Conservation (phyloP, 2,113 vertebrate species). For the Lepus americanus region DNA sequence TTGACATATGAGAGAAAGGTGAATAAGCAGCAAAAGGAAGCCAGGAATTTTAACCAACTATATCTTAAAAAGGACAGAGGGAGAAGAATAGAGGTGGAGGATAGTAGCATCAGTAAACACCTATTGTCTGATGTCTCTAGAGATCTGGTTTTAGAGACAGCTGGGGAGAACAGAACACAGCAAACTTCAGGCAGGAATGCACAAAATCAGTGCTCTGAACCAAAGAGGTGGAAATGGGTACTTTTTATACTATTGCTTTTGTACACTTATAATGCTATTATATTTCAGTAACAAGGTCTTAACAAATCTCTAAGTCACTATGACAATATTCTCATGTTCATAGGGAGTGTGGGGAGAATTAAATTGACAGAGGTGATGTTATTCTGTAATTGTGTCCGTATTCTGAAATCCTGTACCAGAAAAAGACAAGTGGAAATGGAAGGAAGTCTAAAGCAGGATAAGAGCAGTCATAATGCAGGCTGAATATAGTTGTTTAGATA, state of each 20-base stretch:
- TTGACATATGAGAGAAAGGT: constrained; percentile 20
- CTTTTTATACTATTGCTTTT: background rate
- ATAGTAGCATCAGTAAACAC: background rate
- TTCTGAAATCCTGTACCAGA: background rate
- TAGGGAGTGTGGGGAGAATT: background rate
- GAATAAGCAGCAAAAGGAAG: constrained; percentile 56
- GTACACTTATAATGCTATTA: background rate
- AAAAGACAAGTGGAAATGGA: background rate
- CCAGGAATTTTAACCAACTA: background rate
- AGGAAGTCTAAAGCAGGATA: background rate
- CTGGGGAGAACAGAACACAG: background rate
- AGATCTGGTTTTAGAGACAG: background rate
- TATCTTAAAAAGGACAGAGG: background rate
- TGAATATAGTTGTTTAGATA: background rate
- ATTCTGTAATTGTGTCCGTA: background rate
- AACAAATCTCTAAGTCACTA: background rate
- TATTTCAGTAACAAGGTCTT: background rate
- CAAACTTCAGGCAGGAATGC: background rate
- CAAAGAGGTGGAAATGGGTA: background rate
- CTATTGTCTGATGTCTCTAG: background rate
- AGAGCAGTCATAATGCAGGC: background rate
- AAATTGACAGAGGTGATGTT: background rate
- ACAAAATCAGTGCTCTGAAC: background rate
- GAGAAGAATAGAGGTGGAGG: background rate
- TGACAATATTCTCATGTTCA: background rate